Evolutionary conservation across 2,888 invertebrate species (phyloP).

Genomic region (Pandemis cinnamomeana): DNA sequence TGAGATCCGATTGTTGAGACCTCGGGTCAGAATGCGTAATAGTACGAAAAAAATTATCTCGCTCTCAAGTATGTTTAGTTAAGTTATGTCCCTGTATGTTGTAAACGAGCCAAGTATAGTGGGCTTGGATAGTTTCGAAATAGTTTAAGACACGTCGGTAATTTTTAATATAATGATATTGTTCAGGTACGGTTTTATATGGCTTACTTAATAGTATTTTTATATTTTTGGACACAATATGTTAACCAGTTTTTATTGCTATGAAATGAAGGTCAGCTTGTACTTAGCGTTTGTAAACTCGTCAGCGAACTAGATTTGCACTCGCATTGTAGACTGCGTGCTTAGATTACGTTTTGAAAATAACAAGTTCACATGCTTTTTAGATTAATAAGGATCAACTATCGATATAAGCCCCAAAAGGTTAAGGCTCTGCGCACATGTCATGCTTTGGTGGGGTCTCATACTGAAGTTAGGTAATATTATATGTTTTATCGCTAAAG

Average conservation of each 20-base stretch:
- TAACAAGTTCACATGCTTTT: slow-evolving; percentile 13
- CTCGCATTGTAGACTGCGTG: slow-evolving; percentile 14
- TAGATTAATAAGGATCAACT: slow-evolving; percentile 1
- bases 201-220: slow-evolving; percentile 38
- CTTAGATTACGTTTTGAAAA: slow-evolving; percentile 26
- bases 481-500: background rate
- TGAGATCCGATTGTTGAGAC: background rate
- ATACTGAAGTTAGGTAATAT: background rate
- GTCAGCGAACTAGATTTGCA: slow-evolving; percentile 4
- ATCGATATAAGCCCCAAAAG: background rate
- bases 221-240: slow-evolving; percentile 39
- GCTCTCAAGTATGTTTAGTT: slow-evolving; percentile 1
- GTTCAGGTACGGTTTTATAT: slow-evolving; percentile 36
- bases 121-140: slow-evolving; percentile 17
- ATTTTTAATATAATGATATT: slow-evolving; percentile 28
- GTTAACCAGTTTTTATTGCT: slow-evolving; percentile 36
- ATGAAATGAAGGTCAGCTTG: slow-evolving; percentile 17
- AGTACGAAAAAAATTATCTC: background rate
- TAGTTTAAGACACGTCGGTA: slow-evolving; percentile 26
- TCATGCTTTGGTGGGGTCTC: background rate
- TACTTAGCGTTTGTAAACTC: slow-evolving; percentile 22
- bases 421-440: background rate
- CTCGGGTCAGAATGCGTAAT: slow-evolving; percentile 1
- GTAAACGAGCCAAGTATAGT: background rate
- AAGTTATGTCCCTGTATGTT: slow-evolving; percentile 8